Evolutionary conservation across 92 coral and sea anemone species (phyloP), one percentile per base, ranked within the genome.

Genomic region (Palythoa grandiflora): DNA sequence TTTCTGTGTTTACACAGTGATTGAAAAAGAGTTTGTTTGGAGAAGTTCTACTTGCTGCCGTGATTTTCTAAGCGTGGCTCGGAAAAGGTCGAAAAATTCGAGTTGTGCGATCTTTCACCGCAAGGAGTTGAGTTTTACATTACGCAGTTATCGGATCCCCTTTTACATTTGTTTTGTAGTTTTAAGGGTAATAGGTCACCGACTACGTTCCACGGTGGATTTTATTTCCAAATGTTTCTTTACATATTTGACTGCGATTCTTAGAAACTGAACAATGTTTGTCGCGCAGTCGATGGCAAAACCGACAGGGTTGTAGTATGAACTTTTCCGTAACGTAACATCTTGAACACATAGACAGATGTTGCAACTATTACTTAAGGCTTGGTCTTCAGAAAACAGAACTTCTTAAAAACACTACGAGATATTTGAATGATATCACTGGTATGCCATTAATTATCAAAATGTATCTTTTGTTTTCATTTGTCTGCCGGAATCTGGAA

Each of bases 361-460:
- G 65, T 50, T 39, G 60, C 19, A 14, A 73, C 51, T 52, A 35
- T 38, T 54, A n/a, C 39, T 12, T 38, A 20, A 51, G 68, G 21
- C 13, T 36, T 15, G 20, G 68, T 59, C 15, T 14, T 36, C 10
- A 14, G 19, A n/a, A 35, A 78, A 47, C 37, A 39, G 47, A 57
- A 57, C 17, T n/a, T 61, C 21, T 79, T 40, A 9, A 28, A 65
- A 80, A 63, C 85, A 80, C 85, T 68, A 9, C 75, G 86, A 68
- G 76, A 81, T 48, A 81, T 81, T 81, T 66, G 36, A 81, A 37
- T 14, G 86, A 81, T 81, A 81, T 81, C 86, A 81, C n/a, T 81
- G 74, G 50, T 71, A 81, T 81, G 55, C 60, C 75, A 81, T 44
- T 47, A 35, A 81, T 81, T 48, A 81, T 66, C 86, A 81, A 81